Evolutionary conservation across 2,113 vertebrate genomes (phyloP), one percentile per base, ranked within the genome.

Genomic region (Nestor notabilis): DNA sequence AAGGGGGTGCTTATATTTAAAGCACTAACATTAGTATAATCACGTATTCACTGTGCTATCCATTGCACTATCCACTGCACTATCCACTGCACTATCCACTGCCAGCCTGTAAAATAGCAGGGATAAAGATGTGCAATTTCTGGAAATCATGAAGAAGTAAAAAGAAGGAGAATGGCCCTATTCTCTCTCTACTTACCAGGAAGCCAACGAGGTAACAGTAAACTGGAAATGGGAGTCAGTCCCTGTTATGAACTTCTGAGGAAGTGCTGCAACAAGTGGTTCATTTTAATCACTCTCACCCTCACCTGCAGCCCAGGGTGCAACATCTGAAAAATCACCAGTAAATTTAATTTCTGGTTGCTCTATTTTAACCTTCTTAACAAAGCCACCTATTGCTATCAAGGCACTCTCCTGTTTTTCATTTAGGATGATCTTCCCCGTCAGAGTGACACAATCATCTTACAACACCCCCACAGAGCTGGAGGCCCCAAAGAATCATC

Each of bases 21-120:
- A 50, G n/a, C 71, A 39, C 50, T 39, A 66, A 74, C 77, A 39
- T 83, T 83, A 58, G 41, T 88, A 43, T 63, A 74, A 47, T 4
- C 46, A 9, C 0, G 0, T 12, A 4, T 8, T 8, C 1, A 9
- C 74, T 6, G 61, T 0, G 5, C 47, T 64, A 15, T 2, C 50
- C 61, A 1, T 50, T 11, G 37, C 50, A n/a, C n/a, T n/a, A n/a
- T n/a, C n/a, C n/a, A n/a, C n/a, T n/a, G n/a, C n/a, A n/a, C n/a
- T 12, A 4, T 8, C 8, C 1, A 9, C 74, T 6, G 61, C 0
- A 5, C 47, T 64, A 15, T 2, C 50, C 61, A 1, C 55, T 11
- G 37, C 50, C 85, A 52, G 82, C 33, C 39, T 3, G 9, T 4
- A 12, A 21, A 46, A 41, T 7, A 33, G 29, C 49, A 18, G 55